Evolutionary conservation across 2,797 vertebrate species (phyloP).

Genomic region (Coranthus polyacanthus): DNA sequence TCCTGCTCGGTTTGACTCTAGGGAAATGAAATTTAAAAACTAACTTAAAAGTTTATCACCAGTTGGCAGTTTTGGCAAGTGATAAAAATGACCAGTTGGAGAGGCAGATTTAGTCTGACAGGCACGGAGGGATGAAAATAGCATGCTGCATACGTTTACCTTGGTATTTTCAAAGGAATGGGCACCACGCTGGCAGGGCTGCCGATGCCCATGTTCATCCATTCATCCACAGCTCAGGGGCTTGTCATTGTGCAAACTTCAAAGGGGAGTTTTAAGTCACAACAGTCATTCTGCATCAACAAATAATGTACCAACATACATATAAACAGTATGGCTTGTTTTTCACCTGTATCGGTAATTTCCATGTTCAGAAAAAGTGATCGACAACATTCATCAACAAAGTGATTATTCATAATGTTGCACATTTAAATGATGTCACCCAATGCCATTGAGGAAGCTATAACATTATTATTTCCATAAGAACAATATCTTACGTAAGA

Average conservation of each 20-base stretch:
- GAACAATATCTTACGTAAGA: no score
- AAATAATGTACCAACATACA: no score
- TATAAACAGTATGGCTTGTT: no score
- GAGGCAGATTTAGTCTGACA: constrained; percentile 81
- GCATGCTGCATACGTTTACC: constrained; percentile 77
- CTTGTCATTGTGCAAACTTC: constrained; percentile 73
- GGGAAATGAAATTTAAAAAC: constrained; percentile 79
- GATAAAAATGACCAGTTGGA: constrained; percentile 82
- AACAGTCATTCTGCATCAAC: constrained; percentile 41
- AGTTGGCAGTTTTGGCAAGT: constrained; percentile 83
- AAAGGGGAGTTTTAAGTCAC: constrained; percentile 67
- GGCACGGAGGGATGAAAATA: constrained; percentile 74
- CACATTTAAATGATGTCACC: no score
- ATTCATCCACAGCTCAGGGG: constrained; percentile 67
- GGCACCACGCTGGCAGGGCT: constrained; percentile 74
- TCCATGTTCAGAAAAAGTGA: no score
- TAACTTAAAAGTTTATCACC: constrained; percentile 81
- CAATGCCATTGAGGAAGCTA: no score
- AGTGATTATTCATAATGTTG: no score
- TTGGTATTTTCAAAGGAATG: constrained; percentile 77
- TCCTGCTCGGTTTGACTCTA: constrained; percentile 70
- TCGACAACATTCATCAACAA: no score
- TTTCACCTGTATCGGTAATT: no score
- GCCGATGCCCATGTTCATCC: constrained; percentile 70
- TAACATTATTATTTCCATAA: no score